phyloP scores from a whole-genome alignment of 2,113 vertebrate species.

The Noctilio leporinus region DNA sequence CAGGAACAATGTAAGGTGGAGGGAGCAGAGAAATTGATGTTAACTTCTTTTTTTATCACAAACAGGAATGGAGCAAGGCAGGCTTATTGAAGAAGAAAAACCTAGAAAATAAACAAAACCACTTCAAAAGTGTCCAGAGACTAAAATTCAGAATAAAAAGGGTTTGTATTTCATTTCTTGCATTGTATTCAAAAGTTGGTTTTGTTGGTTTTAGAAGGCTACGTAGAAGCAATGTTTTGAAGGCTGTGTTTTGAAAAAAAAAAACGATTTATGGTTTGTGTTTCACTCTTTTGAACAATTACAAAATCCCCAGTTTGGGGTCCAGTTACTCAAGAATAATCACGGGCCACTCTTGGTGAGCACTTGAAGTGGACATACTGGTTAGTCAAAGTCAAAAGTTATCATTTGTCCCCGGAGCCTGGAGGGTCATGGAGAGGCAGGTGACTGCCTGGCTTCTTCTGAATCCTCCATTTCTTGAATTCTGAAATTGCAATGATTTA shows the following conservation, averaged over 20 bases:
- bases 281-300: constrained; percentile 35
- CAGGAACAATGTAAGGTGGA: not conserved
- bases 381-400: constrained; percentile 11
- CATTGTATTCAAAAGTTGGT: not conserved
- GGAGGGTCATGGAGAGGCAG: not conserved
- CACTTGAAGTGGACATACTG: not conserved
- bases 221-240: constrained; percentile 2
- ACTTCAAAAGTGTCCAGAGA: constrained; percentile 38
- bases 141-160: not conserved
- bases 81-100: not conserved
- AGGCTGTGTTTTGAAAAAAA: not conserved
- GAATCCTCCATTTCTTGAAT: not conserved
- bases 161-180: not conserved
- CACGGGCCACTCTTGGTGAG: not conserved
- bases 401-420: not conserved
- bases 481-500: not conserved
- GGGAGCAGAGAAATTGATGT: not conserved
- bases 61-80: not conserved
- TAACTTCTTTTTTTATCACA: not conserved
- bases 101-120: not conserved
- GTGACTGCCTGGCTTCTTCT: not conserved
- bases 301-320: not conserved
- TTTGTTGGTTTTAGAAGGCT: constrained; percentile 31
- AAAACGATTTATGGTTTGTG: constrained; percentile 1
- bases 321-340: not conserved